Conservation (phyloP, 2,888 invertebrate species). For the Pteria penguin region DNA sequence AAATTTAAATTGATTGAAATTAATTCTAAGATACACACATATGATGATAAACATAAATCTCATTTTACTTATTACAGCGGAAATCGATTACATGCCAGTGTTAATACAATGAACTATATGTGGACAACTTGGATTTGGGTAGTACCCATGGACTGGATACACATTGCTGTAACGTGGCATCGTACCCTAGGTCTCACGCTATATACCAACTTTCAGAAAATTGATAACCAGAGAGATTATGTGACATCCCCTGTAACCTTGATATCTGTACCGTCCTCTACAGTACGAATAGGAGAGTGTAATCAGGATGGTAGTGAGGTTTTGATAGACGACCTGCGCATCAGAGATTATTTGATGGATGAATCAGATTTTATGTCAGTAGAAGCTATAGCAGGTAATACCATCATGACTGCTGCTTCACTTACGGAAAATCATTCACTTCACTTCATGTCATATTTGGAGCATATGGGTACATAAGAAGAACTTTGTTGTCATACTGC, state of each 20-base stretch:
- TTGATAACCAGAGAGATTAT: not conserved
- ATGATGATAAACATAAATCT: too few species aligned
- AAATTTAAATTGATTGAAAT: too few species aligned
- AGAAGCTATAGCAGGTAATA: too few species aligned
- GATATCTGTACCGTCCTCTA: not conserved
- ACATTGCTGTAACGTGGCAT: constrained; percentile 46
- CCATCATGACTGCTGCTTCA: too few species aligned
- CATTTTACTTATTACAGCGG: too few species aligned
- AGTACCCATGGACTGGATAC: constrained; percentile 38
- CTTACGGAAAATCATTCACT: too few species aligned
- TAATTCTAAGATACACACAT: too few species aligned
- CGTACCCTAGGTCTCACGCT: constrained; percentile 31
- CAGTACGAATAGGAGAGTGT: not conserved
- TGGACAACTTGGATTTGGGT: constrained; percentile 33
- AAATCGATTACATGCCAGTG: not conserved
- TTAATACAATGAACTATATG: constrained; percentile 33
- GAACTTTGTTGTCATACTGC: too few species aligned
- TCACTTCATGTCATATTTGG: too few species aligned
- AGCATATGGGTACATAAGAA: too few species aligned
- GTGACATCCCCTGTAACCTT: not conserved
- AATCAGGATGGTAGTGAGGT: not conserved
- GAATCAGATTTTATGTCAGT: constrained; percentile 6
- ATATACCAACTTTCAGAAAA: constrained; percentile 32
- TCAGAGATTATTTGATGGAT: constrained; percentile 20
- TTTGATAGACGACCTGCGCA: constrained; percentile 13